phyloP scores from a whole-genome alignment of 2,113 vertebrate genomes.

The Cinclus cinclus region DNA sequence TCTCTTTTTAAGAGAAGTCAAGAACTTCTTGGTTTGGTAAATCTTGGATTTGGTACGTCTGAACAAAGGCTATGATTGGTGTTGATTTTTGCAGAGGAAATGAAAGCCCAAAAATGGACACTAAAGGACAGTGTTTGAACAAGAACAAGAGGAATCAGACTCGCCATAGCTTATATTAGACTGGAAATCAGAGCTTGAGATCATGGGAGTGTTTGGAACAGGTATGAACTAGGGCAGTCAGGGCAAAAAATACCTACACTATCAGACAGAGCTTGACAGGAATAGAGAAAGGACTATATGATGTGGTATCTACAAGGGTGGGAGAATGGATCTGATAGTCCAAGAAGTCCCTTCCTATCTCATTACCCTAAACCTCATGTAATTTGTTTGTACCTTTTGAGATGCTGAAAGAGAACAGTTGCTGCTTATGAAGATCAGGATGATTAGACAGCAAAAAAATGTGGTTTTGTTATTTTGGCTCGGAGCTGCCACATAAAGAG shows the following conservation, averaged over 20 bases:
- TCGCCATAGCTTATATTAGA: neutral
- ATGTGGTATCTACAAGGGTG: conserved; percentile 9
- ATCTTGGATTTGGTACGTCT: neutral
- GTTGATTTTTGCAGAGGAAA: neutral
- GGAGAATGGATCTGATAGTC: conserved; percentile 4
- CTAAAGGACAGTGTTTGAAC: neutral
- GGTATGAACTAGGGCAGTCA: neutral
- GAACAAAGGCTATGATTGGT: neutral
- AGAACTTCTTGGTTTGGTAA: neutral
- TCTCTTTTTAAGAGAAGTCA: neutral
- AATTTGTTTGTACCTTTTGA: neutral
- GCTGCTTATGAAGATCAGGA: neutral
- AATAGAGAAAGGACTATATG: neutral
- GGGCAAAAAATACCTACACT: neutral
- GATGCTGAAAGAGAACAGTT: conserved; percentile 2
- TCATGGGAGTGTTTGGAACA: neutral
- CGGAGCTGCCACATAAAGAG: neutral
- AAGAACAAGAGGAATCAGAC: neutral
- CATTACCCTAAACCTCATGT: neutral
- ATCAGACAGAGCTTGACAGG: neutral
- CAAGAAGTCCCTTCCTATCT: neutral
- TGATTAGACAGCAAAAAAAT: conserved; percentile 20
- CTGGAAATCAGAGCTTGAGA: neutral
- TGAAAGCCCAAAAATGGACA: neutral
- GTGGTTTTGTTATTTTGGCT: conserved; percentile 27